Conservation (phyloP, 2,113 vertebrate species). For the Gallinago media region DNA sequence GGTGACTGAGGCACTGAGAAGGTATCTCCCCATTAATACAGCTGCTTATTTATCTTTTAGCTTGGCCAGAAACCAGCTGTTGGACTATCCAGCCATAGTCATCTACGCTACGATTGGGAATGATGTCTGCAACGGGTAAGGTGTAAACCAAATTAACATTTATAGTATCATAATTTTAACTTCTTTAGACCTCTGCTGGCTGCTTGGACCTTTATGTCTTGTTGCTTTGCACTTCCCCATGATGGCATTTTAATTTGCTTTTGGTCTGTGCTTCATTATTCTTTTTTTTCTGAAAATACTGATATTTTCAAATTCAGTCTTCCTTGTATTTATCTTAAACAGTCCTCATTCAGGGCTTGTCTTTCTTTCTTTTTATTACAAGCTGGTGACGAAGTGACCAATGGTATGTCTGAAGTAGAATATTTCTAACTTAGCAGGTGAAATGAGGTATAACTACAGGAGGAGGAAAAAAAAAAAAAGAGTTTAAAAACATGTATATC, state of each 20-base stretch:
- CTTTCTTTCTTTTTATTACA: background rate
- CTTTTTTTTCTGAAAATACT: background rate
- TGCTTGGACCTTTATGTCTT: background rate
- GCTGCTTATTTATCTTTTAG: slow-evolving; percentile 36
- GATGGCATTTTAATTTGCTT: background rate
- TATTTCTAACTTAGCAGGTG: background rate
- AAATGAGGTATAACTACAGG: background rate
- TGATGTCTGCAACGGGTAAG: slow-evolving; percentile 82
- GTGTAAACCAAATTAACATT: background rate
- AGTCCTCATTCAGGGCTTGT: background rate
- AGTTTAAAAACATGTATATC: background rate
- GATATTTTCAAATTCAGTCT: background rate
- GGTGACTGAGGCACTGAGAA: background rate
- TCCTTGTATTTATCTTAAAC: background rate
- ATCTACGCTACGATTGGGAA: slow-evolving; percentile 79
- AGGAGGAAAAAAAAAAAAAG: accelerated
- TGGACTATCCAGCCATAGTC: slow-evolving; percentile 77
- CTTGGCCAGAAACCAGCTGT: slow-evolving; percentile 73
- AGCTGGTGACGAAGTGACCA: background rate
- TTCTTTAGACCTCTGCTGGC: background rate
- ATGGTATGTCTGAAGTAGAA: background rate
- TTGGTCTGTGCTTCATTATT: background rate
- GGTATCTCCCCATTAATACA: background rate
- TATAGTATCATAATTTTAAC: background rate
- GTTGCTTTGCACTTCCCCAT: background rate